Base-by-base conservation (phyloP, 2,797 vertebrate species). In the Decapterus maruadsi region DNA sequence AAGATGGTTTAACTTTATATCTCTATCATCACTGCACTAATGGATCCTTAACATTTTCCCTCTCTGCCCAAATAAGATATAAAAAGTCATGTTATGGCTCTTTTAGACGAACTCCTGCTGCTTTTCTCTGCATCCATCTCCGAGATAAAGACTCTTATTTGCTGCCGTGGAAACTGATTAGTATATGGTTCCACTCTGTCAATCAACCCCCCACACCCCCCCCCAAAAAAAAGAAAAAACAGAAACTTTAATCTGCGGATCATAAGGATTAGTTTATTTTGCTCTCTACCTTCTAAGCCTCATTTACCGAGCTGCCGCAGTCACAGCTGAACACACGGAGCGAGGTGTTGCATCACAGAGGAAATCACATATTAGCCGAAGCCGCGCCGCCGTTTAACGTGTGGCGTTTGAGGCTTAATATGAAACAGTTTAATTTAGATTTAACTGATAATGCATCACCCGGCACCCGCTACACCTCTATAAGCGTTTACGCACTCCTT, bases 241-340 rank as follows among this genome's bases (percentile, higher is more conserved):
- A 26, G 26, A 59, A 0, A 42, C 43, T 29, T 50, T 16, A 19
- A 48, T 16, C 26, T 46, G 19, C 26, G 34, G 46, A 29, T 42
- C 40, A 65, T 40, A 75, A 56, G 51, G 34, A 81, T 77, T 65
- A 2, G 4, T 75, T 57, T 73, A 20, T 60, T 74, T 66, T 50
- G 58, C 63, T 50, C 31, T 68, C 34, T 2, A 56, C 42, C 45
- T 62, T 68, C 31, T 36, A 59, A 56, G 48, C 16, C 42, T 60
- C 63, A 50, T 79, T 77, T 59, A 54, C 34, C 68, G 64, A 58
- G 58, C 56, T 48, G 10, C 65, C 54, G 46, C 63, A 46, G 43
- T 53, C 10, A 55, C 26, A 43, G 14, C 36, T 20, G 57, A 55
- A 6, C 6, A 42, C 31, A 19, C 26, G 26, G 48, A 71, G 19